These are phyloP conservation scores for Macropus fuliginosus DNA, from an alignment of 2,797 vertebrate genomes.

Conservation along the genomic window DNA sequence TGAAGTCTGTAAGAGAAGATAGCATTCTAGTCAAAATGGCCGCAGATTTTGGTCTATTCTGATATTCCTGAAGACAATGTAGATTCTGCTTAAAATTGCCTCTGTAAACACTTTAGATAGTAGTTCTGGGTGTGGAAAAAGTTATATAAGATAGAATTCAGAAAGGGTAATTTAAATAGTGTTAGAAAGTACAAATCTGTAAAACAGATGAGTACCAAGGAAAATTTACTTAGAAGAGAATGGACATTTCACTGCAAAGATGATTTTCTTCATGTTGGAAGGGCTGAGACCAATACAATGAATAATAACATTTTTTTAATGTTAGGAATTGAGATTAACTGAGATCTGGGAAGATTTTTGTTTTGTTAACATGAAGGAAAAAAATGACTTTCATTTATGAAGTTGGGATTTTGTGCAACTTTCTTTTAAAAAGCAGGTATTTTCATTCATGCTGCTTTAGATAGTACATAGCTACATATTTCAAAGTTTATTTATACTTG, in stretches of 20 bases:
- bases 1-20: not conserved
- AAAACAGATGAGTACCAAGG: slow-evolving; percentile 47
- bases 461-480: slow-evolving; percentile 45
- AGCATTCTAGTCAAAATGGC: slow-evolving; percentile 22
- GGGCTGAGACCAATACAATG: not conserved
- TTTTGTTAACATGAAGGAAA: slow-evolving; percentile 49
- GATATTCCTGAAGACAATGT: not conserved
- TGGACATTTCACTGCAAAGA: not conserved
- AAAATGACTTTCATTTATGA: slow-evolving; percentile 27
- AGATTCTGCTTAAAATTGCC: not conserved
- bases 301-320: slow-evolving; percentile 16
- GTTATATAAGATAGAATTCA: slow-evolving; percentile 37
- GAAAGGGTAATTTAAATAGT: slow-evolving; percentile 20
- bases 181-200: slow-evolving; percentile 25
- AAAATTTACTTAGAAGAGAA: slow-evolving; percentile 42
- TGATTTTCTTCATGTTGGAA: slow-evolving; percentile 38
- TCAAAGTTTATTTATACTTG: slow-evolving; percentile 64
- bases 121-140: not conserved
- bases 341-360: not conserved
- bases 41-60: slow-evolving; percentile 15
- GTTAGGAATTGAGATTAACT: slow-evolving; percentile 34
- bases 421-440: slow-evolving; percentile 24
- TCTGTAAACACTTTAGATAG: not conserved
- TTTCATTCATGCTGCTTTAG: slow-evolving; percentile 35
- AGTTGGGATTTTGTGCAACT: not conserved